These are phyloP conservation scores for Aspidapion aeneum DNA, from an alignment of 2,888 invertebrate species.

Conservation along the genomic window DNA sequence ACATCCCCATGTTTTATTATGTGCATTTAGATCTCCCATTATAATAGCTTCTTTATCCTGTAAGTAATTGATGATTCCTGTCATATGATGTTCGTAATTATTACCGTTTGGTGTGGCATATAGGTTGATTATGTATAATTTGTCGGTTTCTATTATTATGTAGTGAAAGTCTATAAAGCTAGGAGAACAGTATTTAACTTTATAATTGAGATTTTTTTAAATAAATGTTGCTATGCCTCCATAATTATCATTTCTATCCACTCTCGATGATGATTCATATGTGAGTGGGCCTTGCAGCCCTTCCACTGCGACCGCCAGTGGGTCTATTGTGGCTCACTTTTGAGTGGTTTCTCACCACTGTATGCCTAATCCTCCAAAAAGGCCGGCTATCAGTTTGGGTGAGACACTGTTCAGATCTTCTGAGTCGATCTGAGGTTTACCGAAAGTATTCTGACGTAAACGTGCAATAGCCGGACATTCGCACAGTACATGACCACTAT, in stretches of 20 bases:
- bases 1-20: constrained; percentile 9
- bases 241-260: constrained; percentile 13
- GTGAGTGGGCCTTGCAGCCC: too few relatives aligned
- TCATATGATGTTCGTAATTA: not conserved
- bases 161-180: not conserved
- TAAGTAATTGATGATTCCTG: not conserved
- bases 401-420: too few relatives aligned
- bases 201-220: not conserved
- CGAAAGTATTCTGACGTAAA: too few relatives aligned
- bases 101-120: not conserved
- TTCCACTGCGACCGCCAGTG: too few relatives aligned
- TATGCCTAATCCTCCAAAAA: too few relatives aligned
- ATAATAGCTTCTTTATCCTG: not conserved
- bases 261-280: too few relatives aligned
- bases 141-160: not conserved
- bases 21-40: constrained; percentile 10
- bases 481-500: too few relatives aligned
- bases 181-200: not conserved
- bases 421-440: too few relatives aligned
- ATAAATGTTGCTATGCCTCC: constrained; percentile 16
- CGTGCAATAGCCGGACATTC: too few relatives aligned
- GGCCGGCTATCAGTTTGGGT: too few relatives aligned
- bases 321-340: too few relatives aligned
- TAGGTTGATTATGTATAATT: not conserved
- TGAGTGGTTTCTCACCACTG: too few relatives aligned